These are phyloP conservation scores for Heliornis fulica DNA, from an alignment of 2,113 vertebrate species.

Conservation along the genomic window DNA sequence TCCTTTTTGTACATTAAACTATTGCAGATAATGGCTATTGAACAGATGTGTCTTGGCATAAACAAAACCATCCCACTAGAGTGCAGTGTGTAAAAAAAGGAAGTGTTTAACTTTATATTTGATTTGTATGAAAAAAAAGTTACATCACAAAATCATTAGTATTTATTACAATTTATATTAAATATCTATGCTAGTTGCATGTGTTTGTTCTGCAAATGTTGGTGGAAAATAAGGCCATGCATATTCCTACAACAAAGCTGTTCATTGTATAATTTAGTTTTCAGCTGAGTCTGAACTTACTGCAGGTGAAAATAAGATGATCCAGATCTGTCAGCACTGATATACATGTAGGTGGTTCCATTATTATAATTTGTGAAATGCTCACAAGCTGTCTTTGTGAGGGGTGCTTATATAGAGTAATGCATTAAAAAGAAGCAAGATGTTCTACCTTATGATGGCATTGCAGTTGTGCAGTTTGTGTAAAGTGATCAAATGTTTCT, in stretches of 20 bases:
- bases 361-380: constrained; percentile 76
- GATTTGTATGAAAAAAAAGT: background rate
- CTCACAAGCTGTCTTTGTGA: constrained; percentile 72
- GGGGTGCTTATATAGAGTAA: constrained; percentile 69
- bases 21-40: background rate
- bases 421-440: constrained; percentile 70
- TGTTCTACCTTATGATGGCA: constrained; percentile 69
- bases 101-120: background rate
- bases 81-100: background rate
- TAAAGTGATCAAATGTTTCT: constrained; percentile 64
- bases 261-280: constrained; percentile 75
- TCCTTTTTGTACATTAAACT: background rate
- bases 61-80: background rate
- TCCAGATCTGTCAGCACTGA: constrained; percentile 73
- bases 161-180: constrained; percentile 41
- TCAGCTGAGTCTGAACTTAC: constrained; percentile 72
- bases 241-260: constrained; percentile 72
- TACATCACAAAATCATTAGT: background rate
- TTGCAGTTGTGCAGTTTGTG: constrained; percentile 62
- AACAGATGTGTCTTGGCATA: background rate
- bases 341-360: constrained; percentile 71
- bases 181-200: constrained; percentile 27
- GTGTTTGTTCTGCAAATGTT: constrained; percentile 43
- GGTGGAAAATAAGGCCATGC: constrained; percentile 64
- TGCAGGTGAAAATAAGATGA: constrained; percentile 80